Conservation (phyloP, 2,113 vertebrate genomes). For the Oryzias melastigma region DNA sequence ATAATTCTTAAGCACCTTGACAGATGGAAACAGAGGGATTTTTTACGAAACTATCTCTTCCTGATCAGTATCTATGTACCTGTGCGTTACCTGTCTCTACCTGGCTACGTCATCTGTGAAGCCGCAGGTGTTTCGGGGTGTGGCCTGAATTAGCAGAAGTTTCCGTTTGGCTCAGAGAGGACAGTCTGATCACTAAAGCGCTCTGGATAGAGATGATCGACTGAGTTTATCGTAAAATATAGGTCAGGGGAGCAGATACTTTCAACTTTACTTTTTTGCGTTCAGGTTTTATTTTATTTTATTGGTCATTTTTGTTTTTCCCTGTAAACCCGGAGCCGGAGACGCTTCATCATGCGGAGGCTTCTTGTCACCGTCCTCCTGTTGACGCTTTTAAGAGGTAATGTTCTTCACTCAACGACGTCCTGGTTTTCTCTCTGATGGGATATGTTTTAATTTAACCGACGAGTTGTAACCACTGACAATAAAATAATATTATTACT, state of each 20-base stretch:
- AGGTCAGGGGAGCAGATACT: neutral
- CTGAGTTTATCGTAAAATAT: neutral
- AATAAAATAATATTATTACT: too few relatives aligned
- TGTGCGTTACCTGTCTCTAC: neutral
- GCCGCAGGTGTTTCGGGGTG: constrained; percentile 71
- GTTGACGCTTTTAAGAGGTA: constrained; percentile 64
- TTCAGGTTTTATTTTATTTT: neutral
- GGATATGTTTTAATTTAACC: neutral
- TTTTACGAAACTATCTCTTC: neutral
- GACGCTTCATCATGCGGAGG: constrained; percentile 49
- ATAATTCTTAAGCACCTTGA: too few relatives aligned
- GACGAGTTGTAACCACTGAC: rapidly evolving
- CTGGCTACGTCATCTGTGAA: constrained; percentile 31
- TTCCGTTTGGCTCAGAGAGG: neutral
- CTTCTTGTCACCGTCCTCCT: constrained; percentile 42
- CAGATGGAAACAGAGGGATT: too few relatives aligned
- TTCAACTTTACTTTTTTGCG: neutral
- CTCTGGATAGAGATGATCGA: neutral
- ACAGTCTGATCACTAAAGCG: neutral
- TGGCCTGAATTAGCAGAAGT: constrained; percentile 28
- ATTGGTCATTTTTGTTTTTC: neutral
- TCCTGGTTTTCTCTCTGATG: neutral
- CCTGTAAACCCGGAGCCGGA: neutral
- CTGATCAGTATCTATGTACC: too few relatives aligned
- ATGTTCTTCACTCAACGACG: neutral